These are phyloP conservation scores for Oscheius sp. DNA, from an alignment of 2,888 invertebrate genomes.

Conservation along the genomic window DNA sequence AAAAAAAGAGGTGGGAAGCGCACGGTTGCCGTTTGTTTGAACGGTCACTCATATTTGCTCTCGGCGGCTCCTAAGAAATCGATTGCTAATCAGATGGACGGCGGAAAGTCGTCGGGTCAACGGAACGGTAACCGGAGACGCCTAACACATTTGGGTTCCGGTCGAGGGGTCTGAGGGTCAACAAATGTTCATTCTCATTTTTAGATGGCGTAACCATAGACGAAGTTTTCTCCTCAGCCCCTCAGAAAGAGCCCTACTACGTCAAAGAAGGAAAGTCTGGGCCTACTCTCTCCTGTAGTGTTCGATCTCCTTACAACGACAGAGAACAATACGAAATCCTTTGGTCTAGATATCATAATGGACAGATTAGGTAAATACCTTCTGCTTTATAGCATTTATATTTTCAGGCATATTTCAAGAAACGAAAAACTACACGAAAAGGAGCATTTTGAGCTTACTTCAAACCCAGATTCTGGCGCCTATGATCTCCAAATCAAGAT, in stretches of 20 bases:
- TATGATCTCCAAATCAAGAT: constrained; percentile 86
- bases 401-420: constrained; percentile 51
- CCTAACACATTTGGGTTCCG: constrained; percentile 12
- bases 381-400: too few relatives aligned
- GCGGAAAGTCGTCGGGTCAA: constrained; percentile 25
- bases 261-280: constrained; percentile 57
- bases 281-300: constrained; percentile 55
- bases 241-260: constrained; percentile 60
- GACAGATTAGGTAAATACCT: constrained; percentile 39
- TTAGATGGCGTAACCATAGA: background rate
- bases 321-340: constrained; percentile 44
- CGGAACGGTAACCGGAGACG: constrained; percentile 19
- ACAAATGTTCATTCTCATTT: background rate
- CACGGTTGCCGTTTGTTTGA: constrained; percentile 24
- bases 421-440: constrained; percentile 49
- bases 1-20: constrained; percentile 22
- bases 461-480: constrained; percentile 75
- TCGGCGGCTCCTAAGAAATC: constrained; percentile 30
- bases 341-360: constrained; percentile 51
- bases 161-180: background rate
- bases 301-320: constrained; percentile 39
- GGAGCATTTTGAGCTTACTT: constrained; percentile 45
- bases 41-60: constrained; percentile 27
- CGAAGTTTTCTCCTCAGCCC: constrained; percentile 77
- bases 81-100: constrained; percentile 30